These are phyloP conservation scores for Flabesymbios commensalis DNA, from an alignment of 2,888 invertebrate species.

Conservation along the genomic window DNA sequence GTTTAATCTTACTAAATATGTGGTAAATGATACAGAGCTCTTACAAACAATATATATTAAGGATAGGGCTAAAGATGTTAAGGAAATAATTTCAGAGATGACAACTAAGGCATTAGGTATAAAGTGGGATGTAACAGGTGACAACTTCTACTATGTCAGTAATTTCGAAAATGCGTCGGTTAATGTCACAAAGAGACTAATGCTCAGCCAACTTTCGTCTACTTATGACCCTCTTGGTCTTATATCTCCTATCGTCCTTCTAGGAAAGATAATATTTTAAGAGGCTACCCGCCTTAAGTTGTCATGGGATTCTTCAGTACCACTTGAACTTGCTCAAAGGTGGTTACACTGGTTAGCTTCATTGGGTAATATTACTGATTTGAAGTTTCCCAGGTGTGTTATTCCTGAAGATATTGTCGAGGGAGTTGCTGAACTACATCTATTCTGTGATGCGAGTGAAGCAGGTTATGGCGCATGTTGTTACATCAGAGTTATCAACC, in stretches of 20 bases:
- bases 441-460: conserved; percentile 36
- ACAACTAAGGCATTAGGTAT: conserved; percentile 18
- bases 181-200: too few relatives aligned
- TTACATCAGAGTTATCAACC: conserved; percentile 21
- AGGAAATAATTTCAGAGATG: too few relatives aligned
- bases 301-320: conserved; percentile 33
- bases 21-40: too few relatives aligned
- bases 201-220: conserved; percentile 30
- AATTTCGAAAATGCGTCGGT: too few relatives aligned
- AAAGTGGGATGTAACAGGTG: conserved; percentile 35
- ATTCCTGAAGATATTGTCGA: conserved; percentile 30
- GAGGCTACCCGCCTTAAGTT: conserved; percentile 21
- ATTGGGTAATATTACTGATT: neutral
- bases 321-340: conserved; percentile 3
- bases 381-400: conserved; percentile 5
- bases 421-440: conserved; percentile 24
- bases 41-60: too few relatives aligned
- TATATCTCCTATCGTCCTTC: too few relatives aligned
- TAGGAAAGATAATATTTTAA: conserved; percentile 32
- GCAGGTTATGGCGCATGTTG: conserved; percentile 31
- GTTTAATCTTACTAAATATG: too few relatives aligned
- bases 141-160: conserved; percentile 33
- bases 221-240: too few relatives aligned
- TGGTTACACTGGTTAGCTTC: too few relatives aligned
- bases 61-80: too few relatives aligned